These are phyloP conservation scores for Physeter macrocephalus DNA, from an alignment of 2,113 vertebrate species.

Conservation along the genomic window DNA sequence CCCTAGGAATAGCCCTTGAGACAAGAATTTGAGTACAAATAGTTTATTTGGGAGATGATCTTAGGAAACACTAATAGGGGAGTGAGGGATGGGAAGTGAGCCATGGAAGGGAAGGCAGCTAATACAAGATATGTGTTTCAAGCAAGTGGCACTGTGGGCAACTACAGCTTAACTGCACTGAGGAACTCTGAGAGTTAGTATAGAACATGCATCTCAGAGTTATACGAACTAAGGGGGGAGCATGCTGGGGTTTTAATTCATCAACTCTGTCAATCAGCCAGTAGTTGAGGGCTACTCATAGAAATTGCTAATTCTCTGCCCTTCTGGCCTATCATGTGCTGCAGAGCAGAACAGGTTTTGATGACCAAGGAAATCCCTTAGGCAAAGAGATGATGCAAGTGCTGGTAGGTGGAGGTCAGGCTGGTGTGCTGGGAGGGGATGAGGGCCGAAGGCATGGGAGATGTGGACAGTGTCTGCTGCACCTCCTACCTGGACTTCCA, in stretches of 20 bases:
- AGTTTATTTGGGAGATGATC: not conserved
- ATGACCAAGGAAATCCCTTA: not conserved
- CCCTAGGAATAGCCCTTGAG: not conserved
- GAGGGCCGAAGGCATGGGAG: not conserved
- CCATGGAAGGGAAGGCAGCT: not conserved
- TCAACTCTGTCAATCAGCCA: not conserved
- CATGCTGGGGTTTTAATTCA: not conserved
- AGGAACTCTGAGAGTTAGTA: not conserved
- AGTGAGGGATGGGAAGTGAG: not conserved
- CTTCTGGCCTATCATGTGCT: not conserved
- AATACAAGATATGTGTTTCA: slow-evolving; percentile 11
- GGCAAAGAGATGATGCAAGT: not conserved
- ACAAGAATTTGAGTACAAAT: slow-evolving; percentile 32
- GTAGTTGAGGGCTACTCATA: not conserved
- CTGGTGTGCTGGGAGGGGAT: not conserved
- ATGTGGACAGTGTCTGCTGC: not conserved
- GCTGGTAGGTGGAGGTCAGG: not conserved
- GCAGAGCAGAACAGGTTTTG: not conserved
- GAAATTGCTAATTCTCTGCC: not conserved
- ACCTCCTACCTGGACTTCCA: not conserved
- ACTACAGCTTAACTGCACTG: not conserved
- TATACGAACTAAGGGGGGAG: not conserved
- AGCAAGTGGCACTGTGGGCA: not conserved
- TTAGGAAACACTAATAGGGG: not conserved
- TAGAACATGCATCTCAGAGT: not conserved